These are phyloP conservation scores for Octomys mimax DNA, from an alignment of 2,797 vertebrate species.

Conservation along the genomic window DNA sequence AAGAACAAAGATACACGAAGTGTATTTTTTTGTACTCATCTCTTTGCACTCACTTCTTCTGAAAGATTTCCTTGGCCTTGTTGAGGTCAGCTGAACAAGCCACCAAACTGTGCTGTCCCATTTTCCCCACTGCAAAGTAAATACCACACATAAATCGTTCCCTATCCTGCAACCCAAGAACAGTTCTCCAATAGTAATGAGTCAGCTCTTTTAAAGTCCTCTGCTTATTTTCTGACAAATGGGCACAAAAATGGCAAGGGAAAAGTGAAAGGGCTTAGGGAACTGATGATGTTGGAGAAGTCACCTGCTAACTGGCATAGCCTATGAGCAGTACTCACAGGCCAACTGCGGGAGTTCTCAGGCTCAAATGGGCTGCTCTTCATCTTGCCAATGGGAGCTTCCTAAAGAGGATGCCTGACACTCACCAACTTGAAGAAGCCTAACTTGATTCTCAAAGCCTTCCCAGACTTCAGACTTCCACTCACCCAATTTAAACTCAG, in stretches of 20 bases:
- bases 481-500: background rate
- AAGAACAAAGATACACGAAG: slow-evolving; percentile 43
- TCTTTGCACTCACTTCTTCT: slow-evolving; percentile 92
- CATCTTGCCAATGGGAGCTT: background rate
- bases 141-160: slow-evolving; percentile 10
- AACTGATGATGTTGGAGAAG: background rate
- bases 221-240: background rate
- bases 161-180: background rate
- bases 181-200: background rate
- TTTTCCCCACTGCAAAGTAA: slow-evolving; percentile 93
- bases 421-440: background rate
- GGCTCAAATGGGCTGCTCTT: background rate
- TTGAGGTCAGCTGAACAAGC: slow-evolving; percentile 90
- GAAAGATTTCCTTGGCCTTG: slow-evolving; percentile 94
- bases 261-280: slow-evolving; percentile 3
- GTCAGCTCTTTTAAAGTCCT: background rate
- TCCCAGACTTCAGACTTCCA: background rate
- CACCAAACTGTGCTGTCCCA: slow-evolving; percentile 91
- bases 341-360: background rate
- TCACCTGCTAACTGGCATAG: background rate
- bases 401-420: background rate
- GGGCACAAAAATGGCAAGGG: background rate
- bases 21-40: slow-evolving; percentile 36
- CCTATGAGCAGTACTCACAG: background rate
- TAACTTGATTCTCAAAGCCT: background rate